Percentiles rank a stretch among this genome's conserved stretches.
Evolutionary conservation across 2,797 vertebrate species (phyloP).

Genomic region (Erpetoichthys calabaricus): DNA sequence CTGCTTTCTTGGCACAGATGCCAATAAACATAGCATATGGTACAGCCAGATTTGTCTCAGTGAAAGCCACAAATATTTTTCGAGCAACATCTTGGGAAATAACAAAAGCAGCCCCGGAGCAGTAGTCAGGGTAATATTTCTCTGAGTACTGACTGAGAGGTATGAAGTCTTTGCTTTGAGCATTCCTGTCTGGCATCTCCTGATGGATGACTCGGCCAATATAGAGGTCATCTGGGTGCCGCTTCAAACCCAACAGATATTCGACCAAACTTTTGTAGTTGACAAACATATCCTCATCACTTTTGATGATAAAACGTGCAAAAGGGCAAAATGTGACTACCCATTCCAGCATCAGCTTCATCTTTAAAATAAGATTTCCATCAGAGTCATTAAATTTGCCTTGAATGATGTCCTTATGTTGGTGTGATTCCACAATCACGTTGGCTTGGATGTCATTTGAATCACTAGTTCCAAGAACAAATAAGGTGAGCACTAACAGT

Average conservation of each 20-base stretch:
- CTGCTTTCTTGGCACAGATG: constrained; percentile 59
- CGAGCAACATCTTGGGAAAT: constrained; percentile 72
- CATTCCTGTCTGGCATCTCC: constrained; percentile 50
- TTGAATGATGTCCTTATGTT: constrained; percentile 49
- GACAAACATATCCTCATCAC: constrained; percentile 61
- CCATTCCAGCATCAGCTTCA: constrained; percentile 59
- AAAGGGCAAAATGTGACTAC: constrained; percentile 64
- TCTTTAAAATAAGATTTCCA: constrained; percentile 44
- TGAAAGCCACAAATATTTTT: constrained; percentile 65
- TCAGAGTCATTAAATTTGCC: constrained; percentile 45
- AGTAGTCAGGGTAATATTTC: constrained; percentile 70
- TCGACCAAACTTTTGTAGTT: constrained; percentile 53
- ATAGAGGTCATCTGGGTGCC: constrained; percentile 66
- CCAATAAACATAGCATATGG: constrained; percentile 63
- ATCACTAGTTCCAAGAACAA: constrained; percentile 46
- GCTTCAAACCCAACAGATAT: constrained; percentile 58
- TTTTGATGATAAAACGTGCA: constrained; percentile 63
- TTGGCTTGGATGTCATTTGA: constrained; percentile 34
- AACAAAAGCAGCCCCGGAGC: constrained; percentile 55
- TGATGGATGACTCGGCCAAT: constrained; percentile 64
- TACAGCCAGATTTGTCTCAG: constrained; percentile 28
- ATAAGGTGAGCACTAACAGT: constrained; percentile 33
- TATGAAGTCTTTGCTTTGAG: constrained; percentile 45
- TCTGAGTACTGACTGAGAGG: constrained; percentile 45
- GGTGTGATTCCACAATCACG: constrained; percentile 35